Evolutionary conservation across 2,113 vertebrate genomes (phyloP), one percentile per base, ranked within the genome.

Genomic region (Aplodontia rufa): DNA sequence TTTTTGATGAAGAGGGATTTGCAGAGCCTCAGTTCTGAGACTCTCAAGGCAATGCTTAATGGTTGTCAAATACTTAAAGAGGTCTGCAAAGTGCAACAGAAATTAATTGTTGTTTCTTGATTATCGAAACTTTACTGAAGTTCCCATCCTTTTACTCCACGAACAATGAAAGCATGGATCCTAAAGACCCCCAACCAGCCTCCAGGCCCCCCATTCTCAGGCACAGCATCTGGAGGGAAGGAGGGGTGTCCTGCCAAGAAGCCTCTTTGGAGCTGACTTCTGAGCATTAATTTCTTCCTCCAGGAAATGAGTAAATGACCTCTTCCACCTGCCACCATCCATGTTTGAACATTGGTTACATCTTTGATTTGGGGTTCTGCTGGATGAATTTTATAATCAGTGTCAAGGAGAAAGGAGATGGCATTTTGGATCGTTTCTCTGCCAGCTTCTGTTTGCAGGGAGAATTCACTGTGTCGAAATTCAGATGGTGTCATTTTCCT

Each of bases 341-440:
- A 89, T 17, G 96, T 97, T 66, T 96, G 92, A 86, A 97, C 85
- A 96, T 89, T 53, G 72, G 64, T 97, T 94, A 26, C 62, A 83
- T 97, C 72, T 64, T 17, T 94, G 91, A 30, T 93, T 97, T 96
- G 49, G 71, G 10, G 91, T 96, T 90, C 72, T 91, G 90, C 49
- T 85, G 74, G 85, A 91, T 97, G 96, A 94, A 71, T 96, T 97
- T 97, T 98, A 85, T 93, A 60, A 91, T 95, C 76, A 66, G 60
- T 86, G 94, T 94, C 66, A 86, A 92, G 88, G 74, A 93, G 91
- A 94, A 95, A 96, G 76, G 66, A 91, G 51, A 71, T 84, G 90
- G 30, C n/a, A 16, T 94, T 96, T 98, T 69, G 20, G 75, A 83
- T 93, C 17, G 12, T 79, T 2, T 0, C 91, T 96, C 47, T 95